Base-by-base conservation (phyloP, 2,888 invertebrate genomes). In the Rhamnusium bicolor region DNA sequence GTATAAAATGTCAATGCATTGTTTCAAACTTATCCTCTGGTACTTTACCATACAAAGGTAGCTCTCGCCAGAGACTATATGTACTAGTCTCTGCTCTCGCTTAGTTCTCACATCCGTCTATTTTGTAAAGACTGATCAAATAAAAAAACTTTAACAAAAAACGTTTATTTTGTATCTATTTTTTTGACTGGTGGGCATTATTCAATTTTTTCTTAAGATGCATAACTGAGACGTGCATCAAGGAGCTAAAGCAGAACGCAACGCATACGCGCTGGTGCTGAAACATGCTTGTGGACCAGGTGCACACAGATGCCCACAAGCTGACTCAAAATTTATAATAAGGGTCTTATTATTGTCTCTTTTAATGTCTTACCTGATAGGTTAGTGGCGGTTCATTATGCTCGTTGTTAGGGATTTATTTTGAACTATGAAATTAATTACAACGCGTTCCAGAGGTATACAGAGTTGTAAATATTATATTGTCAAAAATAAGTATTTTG, bases 261-360 rank as follows among this genome's bases (percentile, higher is more conserved):
- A 54, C 24, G 51, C 24, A 7, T 12, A 5, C 19, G 8, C 10
- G 46, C 12, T 1, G 32, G 6, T 46, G 46, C 19, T 6, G 10
- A 1, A 16, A 32, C n/a, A 6, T 40, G 40, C 40, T 40, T 40
- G n/a, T n/a, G 40, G 40, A 18, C 63, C 63, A 63, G 63, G 63
- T 63, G 63, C 63, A 63, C 12, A 63, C 63, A 63, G 63, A 63
- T 63, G 63, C 63, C 7, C 46, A 51, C 63, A 63, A 63, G 63
- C 47, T 49, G 49, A 27, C 12, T 61, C 19, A 32, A 32, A 40
- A 19, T 61, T 40, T 46, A 19, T 40, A 58, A 32, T 58, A 61
- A 61, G 46, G 61, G 61, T 46, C 24, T 10, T 14, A 21, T 46
- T 47, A 62, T 62, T 46, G 61, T 62, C 46, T 62, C 5, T 47